These are phyloP conservation scores for Cirrhinus molitorella DNA, from an alignment of 2,797 vertebrate species.

Conservation along the genomic window DNA sequence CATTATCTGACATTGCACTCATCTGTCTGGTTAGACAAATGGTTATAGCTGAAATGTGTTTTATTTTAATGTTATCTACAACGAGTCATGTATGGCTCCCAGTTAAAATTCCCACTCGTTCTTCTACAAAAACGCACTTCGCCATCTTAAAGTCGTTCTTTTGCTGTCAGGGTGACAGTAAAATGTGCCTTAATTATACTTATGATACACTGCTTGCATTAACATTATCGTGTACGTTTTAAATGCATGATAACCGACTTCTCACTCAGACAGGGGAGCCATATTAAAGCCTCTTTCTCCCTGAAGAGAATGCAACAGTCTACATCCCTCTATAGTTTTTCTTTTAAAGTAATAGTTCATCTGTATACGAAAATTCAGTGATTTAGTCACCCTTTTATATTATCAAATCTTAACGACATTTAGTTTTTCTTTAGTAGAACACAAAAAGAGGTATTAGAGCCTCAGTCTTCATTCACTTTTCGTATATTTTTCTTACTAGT, in stretches of 20 bases:
- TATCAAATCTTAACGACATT: background rate
- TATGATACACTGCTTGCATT: background rate
- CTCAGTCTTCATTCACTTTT: background rate
- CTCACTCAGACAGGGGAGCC: background rate
- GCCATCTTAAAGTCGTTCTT: background rate
- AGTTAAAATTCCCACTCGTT: background rate
- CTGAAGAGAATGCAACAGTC: slow-evolving; percentile 9
- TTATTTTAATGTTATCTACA: background rate
- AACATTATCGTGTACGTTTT: background rate
- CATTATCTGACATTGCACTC: background rate
- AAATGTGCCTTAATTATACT: background rate
- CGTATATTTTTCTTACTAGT: background rate
- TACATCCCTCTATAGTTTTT: background rate
- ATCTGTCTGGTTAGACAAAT: background rate
- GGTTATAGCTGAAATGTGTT: background rate
- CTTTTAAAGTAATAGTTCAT: background rate
- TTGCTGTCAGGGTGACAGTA: background rate
- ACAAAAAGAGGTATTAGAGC: background rate
- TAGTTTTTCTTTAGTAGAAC: background rate
- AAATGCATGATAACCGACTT: slow-evolving; percentile 9
- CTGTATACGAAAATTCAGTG: background rate
- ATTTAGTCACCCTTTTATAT: background rate
- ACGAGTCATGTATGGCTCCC: background rate
- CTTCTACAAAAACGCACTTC: background rate
- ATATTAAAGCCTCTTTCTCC: background rate